phyloP scores from a whole-genome alignment of 2,113 vertebrate species.

The Ceuthmochares aereus region DNA sequence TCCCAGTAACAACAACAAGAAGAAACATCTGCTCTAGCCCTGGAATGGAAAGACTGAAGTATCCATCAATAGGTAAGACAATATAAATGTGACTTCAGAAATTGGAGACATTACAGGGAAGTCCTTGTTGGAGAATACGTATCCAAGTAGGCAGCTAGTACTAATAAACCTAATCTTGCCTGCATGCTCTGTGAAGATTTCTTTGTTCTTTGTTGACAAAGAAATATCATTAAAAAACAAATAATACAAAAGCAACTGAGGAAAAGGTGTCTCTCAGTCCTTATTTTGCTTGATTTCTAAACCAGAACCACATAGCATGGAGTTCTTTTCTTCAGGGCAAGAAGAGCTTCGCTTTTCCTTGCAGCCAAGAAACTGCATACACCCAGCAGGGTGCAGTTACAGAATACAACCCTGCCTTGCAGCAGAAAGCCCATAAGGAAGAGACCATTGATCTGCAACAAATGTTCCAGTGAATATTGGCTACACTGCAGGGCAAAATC shows the following conservation, averaged over 20 bases:
- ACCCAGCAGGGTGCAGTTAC: not conserved
- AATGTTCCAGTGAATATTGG: not conserved
- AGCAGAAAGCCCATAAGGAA: not conserved
- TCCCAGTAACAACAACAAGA: not conserved
- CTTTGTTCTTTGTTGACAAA: not conserved
- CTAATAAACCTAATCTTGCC: not conserved
- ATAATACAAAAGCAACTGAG: not conserved
- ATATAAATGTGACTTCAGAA: not conserved
- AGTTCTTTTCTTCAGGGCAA: not conserved
- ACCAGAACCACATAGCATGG: not conserved
- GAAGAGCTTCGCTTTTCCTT: not conserved
- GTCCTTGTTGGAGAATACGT: not conserved
- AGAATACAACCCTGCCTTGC: not conserved
- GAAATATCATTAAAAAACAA: not conserved
- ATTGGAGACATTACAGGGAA: not conserved
- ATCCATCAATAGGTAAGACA: not conserved
- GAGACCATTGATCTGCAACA: not conserved
- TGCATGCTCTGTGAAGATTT: not conserved
- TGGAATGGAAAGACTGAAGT: not conserved
- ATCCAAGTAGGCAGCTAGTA: not conserved
- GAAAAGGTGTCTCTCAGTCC: not conserved
- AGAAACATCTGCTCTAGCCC: not conserved
- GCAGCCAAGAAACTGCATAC: not conserved
- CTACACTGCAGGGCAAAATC: not conserved
- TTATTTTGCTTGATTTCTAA: not conserved